A percentile compares a stretch with the other conserved stretches of the same genome.
These are phyloP conservation scores for Molossus alvarezi DNA, from an alignment of 2,797 vertebrate species.

Conservation along the genomic window DNA sequence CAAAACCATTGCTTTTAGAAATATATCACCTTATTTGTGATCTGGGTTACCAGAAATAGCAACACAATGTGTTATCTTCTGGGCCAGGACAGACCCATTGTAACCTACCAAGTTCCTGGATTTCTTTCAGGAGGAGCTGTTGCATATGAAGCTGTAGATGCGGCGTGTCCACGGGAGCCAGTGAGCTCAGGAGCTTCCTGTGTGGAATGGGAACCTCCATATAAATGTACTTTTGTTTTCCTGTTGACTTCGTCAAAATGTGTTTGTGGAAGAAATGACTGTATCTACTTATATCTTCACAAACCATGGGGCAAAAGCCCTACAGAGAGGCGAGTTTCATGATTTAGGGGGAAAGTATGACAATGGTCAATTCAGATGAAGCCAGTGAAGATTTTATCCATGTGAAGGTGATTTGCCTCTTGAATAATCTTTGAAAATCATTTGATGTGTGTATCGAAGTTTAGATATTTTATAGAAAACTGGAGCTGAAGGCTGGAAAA, in stretches of 20 bases:
- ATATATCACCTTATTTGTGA: background rate
- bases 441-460: background rate
- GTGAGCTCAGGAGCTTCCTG: background rate
- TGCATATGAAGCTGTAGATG: background rate
- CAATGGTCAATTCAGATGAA: background rate
- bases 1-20: background rate
- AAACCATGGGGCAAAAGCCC: background rate
- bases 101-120: background rate
- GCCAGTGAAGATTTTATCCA: background rate
- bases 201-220: background rate
- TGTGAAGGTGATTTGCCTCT: background rate
- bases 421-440: background rate
- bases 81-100: background rate
- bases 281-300: background rate
- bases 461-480: background rate
- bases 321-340: background rate
- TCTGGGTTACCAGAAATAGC: background rate
- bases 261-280: background rate
- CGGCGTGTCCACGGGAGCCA: background rate
- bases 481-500: background rate
- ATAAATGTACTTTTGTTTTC: background rate
- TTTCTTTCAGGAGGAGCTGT: background rate
- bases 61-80: background rate
- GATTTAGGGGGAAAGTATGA: background rate
- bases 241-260: background rate